Base-by-base conservation (phyloP, 1,140 invertebrate species). In the Maconellicoccus hirsutus region DNA sequence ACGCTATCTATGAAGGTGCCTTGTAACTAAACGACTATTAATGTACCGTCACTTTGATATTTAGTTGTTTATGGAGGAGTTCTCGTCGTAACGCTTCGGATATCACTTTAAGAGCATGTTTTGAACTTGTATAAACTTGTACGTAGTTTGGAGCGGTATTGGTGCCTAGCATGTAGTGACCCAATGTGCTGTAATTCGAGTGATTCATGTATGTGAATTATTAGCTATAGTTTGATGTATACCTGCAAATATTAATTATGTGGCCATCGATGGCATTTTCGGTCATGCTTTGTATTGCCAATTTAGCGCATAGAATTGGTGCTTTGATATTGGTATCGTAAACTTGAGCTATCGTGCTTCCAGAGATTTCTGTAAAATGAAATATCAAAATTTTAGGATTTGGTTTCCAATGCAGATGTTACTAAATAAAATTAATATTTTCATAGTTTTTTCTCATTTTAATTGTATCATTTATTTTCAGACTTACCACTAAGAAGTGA, bases 21-120 rank as follows among this genome's bases (percentile, higher is more conserved):
- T 33, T 12, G 12, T 33, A 3, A 33, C 12, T 33, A 3, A 12
- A 33, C 4, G 12, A 33, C 12, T 33, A 3, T 33, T 38, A 38
- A 38, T 38, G 6, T 52, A 52, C 42, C n/a, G 70, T 71, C 2
- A 71, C 59, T 59, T 71, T 71, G 19, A 71, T 71, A n/a, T 26
- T 3, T 16, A 19, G 16, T 66, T 66, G 27, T 59, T 66, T 25
- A 27, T 66, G 8, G 19, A 71, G 38, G 1, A 71, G 33, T 71
- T 71, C 71, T 25, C 27, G 39, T n/a, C 71, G 7, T 25, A 71
- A 63, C 19, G 71, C 52, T 23, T 69, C 71, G 1, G 52, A 66
- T 2, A 71, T 29, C 4, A 66, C 12, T 19, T 52, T 71, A 23
- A 71, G 42, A 14, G 39, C 52, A 21, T 71, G 61, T 38, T 71